Evolutionary conservation across 2,113 vertebrate genomes (phyloP), one percentile per base, ranked within the genome.

Genomic region (Gnathonemus longibarbis): DNA sequence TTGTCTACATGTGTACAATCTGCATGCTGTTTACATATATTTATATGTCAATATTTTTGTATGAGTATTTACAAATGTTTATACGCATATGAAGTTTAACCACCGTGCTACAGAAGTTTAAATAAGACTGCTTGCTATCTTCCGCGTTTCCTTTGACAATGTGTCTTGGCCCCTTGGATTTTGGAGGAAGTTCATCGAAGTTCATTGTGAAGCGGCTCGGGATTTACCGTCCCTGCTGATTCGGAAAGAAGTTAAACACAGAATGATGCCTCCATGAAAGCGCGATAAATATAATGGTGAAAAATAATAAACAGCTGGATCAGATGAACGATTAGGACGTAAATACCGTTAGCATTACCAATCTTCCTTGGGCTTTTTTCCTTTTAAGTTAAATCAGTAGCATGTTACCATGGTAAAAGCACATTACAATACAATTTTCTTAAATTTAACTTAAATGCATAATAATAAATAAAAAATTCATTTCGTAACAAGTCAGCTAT

Each of bases 21-120:
- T 94, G 96, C 97, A 96, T 98, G 97, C 97, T 96, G 93, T 92
- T 94, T 97, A 96, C 95, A 96, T 74, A 19, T 90, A 48, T 87
- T 74, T 42, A 62, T 90, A 85, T 89, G 77, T 56, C 88, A 89
- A 45, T 88, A 87, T 90, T 89, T 89, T 87, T 90, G 84, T 88
- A 87, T 90, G 95, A 96, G 94, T 97, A 95, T 97, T 93, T 93
- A 95, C 92, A 94, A 70, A 91, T 90, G 91, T 90, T 90, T 91
- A 92, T 90, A 92, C 80, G 90, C 70, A 87, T 92, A 89, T 90
- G 88, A 91, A 86, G 90, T 93, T 94, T 91, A 91, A 95, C 92
- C 94, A 91, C 93, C 94, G 94, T 93, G 94, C 94, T 96, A 95
- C 93, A 94, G 92, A 94, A 93, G 95, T 92, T 66, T 87, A 91